Evolutionary conservation across 2,797 vertebrate genomes (phyloP), one percentile per base, ranked within the genome.

Genomic region (Dipus sagitta): DNA sequence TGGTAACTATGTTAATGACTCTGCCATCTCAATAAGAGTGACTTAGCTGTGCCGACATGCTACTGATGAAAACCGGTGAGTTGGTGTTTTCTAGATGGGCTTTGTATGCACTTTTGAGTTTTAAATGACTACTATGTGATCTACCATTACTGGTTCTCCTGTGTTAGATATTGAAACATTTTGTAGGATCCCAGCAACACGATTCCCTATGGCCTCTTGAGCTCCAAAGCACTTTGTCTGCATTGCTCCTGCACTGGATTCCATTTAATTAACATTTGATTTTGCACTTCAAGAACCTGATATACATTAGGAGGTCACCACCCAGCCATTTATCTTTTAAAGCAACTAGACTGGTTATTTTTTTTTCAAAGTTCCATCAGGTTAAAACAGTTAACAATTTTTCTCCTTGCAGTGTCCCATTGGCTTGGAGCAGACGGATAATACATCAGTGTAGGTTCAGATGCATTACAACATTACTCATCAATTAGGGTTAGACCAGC

Each of bases 381-480:
- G 97, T 98, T 98, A 98, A 98, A 98, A 98, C 96, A 97, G 97
- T 98, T 98, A 98, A 97, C 97, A 98, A 98, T 98, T 98, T 98
- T 98, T 98, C 98, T 98, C 98, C 98, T 98, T 98, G 97, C 98
- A 97, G 95, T 97, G 97, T 98, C 98, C 98, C 97, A 98, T 98
- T 97, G 97, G 97, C 91, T 95, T 92, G 93, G 96, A 97, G 96
- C 97, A 98, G 97, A 98, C 97, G 82, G 97, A 98, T 98, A 98
- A 98, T 98, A 98, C 98, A 98, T 98, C 98, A 98, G 95, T 97
- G 96, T 98, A 98, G 97, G 98, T 98, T 98, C 97, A 97, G 98
- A 98, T 98, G 97, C 98, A 98, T 98, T 98, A 98, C 98, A 98
- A 98, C 98, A 98, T 98, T 98, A 98, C 98, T 98, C 98, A 98